Evolutionary conservation across 30 jellyfish, hydroid and myxozoan genomes (phyloP), one percentile per base, ranked within the genome.

Genomic region (Pelagia noctiluca): DNA sequence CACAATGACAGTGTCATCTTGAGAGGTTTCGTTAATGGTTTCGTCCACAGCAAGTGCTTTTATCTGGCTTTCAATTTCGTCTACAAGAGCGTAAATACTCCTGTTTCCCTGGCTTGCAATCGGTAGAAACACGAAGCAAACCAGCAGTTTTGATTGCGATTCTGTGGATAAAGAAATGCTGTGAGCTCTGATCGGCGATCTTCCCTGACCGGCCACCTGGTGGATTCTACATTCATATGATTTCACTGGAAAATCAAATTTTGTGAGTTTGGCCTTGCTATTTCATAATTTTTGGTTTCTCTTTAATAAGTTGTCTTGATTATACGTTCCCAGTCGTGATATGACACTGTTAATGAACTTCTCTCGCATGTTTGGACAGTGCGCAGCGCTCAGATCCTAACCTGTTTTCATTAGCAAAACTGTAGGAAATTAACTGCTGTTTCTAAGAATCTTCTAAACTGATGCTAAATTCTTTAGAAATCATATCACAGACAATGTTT

Each of bases 1-100:
- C 97, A 89, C 97, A 89, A 81, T 89, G 97, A 89, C 97, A 52
- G 79, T 89, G 97, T 89, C 97, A 89, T 89, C 84, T 80, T 80
- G 90, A 80, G 26, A 52, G 26, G 28, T 19, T 52, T n/a, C n/a
- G n/a, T n/a, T n/a, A n/a, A n/a, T n/a, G n/a, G n/a, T n/a, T 80
- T 80, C 28, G 53, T 78, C 31, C 46, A 80, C 35, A 47, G 57
- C 82, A 66, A 72, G 54, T 61, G 83, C 82, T 49, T 36, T 30
- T 65, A 42, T 69, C 21, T 13, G 21, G 82, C 63, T 26, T 16
- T 42, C 26, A 26, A 18, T 62, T 35, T 63, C 70, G 53, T 63
- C 50, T 26, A 26, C 62, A 21, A 28, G 3, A 30, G 42, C 30
- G 19, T n/a, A 79, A 46, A 25, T 63, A 79, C 64, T 78, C 78